Conservation (phyloP, 1,140 invertebrate species). For the Drosophila punjabiensis region DNA sequence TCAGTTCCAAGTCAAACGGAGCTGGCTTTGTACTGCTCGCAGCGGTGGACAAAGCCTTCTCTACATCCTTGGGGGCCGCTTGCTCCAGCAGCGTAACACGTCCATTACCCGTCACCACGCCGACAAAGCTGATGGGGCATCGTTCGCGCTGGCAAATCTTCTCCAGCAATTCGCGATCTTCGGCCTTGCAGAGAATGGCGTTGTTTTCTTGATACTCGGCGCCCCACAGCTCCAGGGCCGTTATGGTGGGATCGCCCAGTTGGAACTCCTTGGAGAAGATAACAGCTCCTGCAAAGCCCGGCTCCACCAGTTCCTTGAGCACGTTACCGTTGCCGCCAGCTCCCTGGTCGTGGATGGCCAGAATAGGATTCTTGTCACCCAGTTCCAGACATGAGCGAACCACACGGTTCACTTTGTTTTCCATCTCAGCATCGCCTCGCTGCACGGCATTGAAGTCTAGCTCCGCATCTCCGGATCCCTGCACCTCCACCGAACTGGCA, state of each 20-base stretch:
- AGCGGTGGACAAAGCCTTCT: constrained; percentile 71
- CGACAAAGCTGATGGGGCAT: constrained; percentile 97
- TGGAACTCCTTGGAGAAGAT: constrained; percentile 96
- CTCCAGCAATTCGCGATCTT: constrained; percentile 89
- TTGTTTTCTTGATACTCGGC: constrained; percentile 99
- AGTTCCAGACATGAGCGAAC: constrained; percentile 96
- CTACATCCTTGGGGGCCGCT: constrained; percentile 83
- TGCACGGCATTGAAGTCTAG: constrained; percentile 98
- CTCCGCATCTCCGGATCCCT: constrained; percentile 94
- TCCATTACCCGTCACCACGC: constrained; percentile 95
- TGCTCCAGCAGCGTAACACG: constrained; percentile 92
- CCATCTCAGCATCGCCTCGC: constrained; percentile 99
- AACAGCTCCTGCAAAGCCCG: constrained; percentile 92
- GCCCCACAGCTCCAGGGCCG: constrained; percentile 97
- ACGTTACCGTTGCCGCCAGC: constrained; percentile 99
- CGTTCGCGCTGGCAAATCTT: constrained; percentile 93
- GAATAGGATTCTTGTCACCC: constrained; percentile 93
- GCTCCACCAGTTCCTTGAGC: constrained; percentile 98
- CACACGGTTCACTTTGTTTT: constrained; percentile 97
- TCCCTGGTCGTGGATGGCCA: constrained; percentile 89
- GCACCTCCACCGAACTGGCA: constrained; percentile 97
- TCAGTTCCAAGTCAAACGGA: constrained; percentile 94
- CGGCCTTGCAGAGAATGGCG: constrained; percentile 91
- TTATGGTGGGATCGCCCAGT: constrained; percentile 97
- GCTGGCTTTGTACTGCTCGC: constrained; percentile 24